These are phyloP conservation scores for Euura saliciscinereae DNA, from an alignment of 1,140 invertebrate species.

Conservation along the genomic window DNA sequence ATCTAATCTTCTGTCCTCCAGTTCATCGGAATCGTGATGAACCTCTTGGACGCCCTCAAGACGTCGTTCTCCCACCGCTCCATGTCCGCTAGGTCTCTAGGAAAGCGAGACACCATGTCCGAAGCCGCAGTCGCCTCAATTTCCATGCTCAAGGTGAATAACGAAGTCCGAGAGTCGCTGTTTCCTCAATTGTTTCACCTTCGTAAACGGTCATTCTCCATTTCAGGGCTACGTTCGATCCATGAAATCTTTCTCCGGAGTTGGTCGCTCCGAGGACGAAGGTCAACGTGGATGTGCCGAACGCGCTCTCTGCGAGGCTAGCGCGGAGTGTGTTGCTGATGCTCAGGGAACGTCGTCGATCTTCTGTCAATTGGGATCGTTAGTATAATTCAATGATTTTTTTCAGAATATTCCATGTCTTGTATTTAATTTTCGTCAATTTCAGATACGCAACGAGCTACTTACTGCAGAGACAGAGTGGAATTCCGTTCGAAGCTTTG, in stretches of 20 bases:
- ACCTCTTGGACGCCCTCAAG: constrained; percentile 86
- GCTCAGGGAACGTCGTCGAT: constrained; percentile 80
- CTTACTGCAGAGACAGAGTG: constrained; percentile 76
- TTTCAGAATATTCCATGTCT: constrained; percentile 7
- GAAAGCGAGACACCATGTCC: constrained; percentile 82
- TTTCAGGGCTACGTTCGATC: constrained; percentile 81
- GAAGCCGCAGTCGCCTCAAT: constrained; percentile 86
- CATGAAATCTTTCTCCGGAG: constrained; percentile 61
- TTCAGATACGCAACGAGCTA: constrained; percentile 85
- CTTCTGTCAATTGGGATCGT: constrained; percentile 93
- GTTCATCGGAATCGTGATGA: constrained; percentile 91
- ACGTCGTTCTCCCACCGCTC: constrained; percentile 91
- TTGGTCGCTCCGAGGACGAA: constrained; percentile 80
- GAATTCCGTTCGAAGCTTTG: constrained; percentile 76
- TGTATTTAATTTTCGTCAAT: constrained; percentile 25
- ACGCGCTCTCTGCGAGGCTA: constrained; percentile 80
- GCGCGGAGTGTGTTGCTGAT: constrained; percentile 83
- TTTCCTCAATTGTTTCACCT: neutral
- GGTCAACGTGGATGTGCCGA: constrained; percentile 62
- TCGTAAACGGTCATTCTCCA: constrained; percentile 11
- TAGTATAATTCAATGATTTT: constrained; percentile 58
- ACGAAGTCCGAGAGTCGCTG: neutral
- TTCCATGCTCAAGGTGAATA: constrained; percentile 77
- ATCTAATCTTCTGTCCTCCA: constrained; percentile 52
- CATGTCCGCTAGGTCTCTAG: constrained; percentile 77